phyloP scores from a whole-genome alignment of 2,113 vertebrate genomes.

The Butastur rufipennis region DNA sequence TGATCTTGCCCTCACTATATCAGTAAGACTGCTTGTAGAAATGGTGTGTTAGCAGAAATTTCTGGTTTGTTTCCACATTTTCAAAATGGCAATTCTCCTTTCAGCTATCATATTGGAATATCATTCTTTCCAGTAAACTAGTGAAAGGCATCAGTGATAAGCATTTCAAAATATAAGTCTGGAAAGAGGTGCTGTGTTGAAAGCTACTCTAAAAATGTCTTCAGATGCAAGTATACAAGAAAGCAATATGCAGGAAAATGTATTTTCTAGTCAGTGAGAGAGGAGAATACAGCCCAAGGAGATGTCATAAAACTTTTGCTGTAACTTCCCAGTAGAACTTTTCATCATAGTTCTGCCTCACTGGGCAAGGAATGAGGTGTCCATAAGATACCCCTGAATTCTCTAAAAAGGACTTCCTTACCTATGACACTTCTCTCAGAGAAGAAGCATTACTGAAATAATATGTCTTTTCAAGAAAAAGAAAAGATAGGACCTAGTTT shows the following conservation, averaged over 20 bases:
- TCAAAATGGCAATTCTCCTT: background rate
- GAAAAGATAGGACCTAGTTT: background rate
- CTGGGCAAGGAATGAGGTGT: background rate
- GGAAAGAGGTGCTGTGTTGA: background rate
- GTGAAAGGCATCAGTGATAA: background rate
- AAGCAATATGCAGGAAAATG: background rate
- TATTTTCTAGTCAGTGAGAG: background rate
- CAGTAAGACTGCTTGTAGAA: background rate
- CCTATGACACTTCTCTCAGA: rapidly evolving
- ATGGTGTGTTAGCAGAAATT: background rate
- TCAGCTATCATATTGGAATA: background rate
- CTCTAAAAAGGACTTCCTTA: background rate
- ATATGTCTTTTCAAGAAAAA: background rate
- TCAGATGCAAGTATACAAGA: background rate
- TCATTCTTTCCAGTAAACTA: background rate
- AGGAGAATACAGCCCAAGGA: background rate
- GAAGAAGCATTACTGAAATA: background rate
- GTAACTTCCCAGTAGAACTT: background rate
- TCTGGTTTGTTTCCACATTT: background rate
- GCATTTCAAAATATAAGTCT: background rate
- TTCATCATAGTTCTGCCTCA: background rate
- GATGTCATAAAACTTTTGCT: background rate
- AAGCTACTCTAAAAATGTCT: background rate
- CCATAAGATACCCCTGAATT: background rate
- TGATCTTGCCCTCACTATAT: background rate